These are phyloP conservation scores for Campylorhamphus procurvoides DNA, from an alignment of 2,113 vertebrate species.

Conservation along the genomic window DNA sequence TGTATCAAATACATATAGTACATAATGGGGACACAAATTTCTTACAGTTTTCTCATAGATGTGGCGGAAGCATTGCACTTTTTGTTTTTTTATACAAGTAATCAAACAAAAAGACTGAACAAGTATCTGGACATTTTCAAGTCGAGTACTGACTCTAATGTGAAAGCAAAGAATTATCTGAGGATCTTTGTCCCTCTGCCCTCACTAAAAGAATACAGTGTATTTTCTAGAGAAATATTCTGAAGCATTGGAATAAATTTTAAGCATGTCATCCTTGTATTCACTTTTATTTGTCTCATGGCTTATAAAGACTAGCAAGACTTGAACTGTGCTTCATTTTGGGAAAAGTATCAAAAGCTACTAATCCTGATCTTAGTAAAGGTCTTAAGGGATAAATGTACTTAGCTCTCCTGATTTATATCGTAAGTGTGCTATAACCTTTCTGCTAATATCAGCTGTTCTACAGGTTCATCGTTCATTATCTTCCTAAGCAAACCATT, in stretches of 20 bases:
- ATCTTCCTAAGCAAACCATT: background rate
- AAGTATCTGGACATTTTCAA: background rate
- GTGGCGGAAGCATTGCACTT: background rate
- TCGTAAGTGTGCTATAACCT: background rate
- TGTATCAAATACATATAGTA: background rate
- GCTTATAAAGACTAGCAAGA: background rate
- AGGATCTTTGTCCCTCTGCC: background rate
- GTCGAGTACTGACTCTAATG: background rate
- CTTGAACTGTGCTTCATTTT: background rate
- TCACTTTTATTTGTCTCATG: background rate
- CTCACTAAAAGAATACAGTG: background rate
- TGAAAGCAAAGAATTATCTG: background rate
- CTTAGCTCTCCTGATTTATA: background rate
- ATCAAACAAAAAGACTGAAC: background rate
- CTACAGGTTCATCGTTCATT: background rate
- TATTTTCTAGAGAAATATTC: background rate
- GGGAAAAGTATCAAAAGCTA: background rate
- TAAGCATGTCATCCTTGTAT: background rate
- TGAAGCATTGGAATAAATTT: background rate
- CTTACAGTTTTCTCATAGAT: background rate
- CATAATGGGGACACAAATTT: background rate
- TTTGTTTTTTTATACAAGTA: background rate
- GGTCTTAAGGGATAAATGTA: conserved; percentile 13
- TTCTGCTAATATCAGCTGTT: conserved; percentile 12
- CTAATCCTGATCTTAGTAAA: conserved; percentile 29